Evolutionary conservation across 2,113 vertebrate genomes (phyloP).

Genomic region (Hippocampus mohnikei): DNA sequence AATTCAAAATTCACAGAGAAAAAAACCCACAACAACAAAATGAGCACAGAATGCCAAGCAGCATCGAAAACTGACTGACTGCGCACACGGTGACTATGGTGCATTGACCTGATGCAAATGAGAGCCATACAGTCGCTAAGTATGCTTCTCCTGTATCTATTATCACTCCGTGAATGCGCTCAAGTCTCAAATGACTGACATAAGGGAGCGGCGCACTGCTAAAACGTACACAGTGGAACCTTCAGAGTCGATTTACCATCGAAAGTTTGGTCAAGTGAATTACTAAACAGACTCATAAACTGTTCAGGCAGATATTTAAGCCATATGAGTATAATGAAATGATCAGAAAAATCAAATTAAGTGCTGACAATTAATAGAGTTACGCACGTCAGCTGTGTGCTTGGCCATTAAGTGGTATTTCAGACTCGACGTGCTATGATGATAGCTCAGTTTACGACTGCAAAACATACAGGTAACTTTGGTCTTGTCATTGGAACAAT

Average conservation of each 20-base stretch:
- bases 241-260: neutral
- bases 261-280: neutral
- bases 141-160: neutral
- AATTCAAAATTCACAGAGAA: slow-evolving; percentile 12
- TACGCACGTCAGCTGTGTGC: no score
- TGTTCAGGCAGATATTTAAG: no score
- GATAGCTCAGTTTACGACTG: no score
- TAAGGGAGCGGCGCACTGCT: slow-evolving; percentile 2
- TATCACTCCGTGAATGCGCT: slow-evolving; percentile 8
- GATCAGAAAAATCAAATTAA: no score
- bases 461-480: no score
- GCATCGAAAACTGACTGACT: neutral
- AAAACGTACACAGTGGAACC: neutral
- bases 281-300: neutral
- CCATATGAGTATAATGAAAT: no score
- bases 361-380: no score
- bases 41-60: neutral
- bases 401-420: no score
- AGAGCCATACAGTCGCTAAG: slow-evolving; percentile 4
- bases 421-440: no score
- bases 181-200: slow-evolving; percentile 4
- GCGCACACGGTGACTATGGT: neutral
- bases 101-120: slow-evolving; percentile 24
- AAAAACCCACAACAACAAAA: neutral
- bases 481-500: no score